Percentiles rank a stretch among this genome's conserved stretches.
These are phyloP conservation scores for Rattus rattus DNA, from an alignment of 2,113 vertebrate species.

Conservation along the genomic window DNA sequence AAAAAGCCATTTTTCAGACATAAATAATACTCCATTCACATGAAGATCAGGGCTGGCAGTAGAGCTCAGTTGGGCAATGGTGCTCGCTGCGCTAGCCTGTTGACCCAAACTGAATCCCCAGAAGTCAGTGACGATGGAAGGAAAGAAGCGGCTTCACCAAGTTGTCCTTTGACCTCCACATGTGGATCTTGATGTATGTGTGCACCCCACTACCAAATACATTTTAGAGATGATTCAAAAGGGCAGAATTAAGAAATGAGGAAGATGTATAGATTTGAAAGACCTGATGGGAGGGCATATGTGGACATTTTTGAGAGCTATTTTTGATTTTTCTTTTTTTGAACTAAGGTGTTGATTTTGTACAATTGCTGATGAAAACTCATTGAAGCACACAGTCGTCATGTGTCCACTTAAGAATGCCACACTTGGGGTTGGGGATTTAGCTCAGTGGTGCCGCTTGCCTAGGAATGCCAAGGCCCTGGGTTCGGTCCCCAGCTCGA, in stretches of 20 bases:
- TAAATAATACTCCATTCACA: neutral
- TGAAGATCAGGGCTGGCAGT: neutral
- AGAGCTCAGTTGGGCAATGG: neutral
- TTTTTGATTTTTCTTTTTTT: neutral
- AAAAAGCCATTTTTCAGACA: neutral
- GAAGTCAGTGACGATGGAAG: neutral
- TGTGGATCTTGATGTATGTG: neutral
- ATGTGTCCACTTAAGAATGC: conserved; percentile 4
- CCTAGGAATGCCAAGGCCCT: too few relatives aligned
- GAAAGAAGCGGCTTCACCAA: neutral
- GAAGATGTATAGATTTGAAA: neutral
- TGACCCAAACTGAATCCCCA: neutral
- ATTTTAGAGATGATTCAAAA: neutral
- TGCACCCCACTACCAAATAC: neutral
- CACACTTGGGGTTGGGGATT: too few relatives aligned
- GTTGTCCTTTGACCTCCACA: neutral
- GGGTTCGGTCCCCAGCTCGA: too few relatives aligned
- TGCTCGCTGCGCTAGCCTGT: neutral
- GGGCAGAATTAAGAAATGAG: conserved; percentile 25
- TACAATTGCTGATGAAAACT: conserved; percentile 38
- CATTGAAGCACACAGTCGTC: neutral
- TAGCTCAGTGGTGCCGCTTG: too few relatives aligned
- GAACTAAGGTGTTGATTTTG: neutral
- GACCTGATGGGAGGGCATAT: neutral
- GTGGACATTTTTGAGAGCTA: neutral